phyloP scores from a whole-genome alignment of 2,797 vertebrate genomes.

The Anas bahamensis region DNA sequence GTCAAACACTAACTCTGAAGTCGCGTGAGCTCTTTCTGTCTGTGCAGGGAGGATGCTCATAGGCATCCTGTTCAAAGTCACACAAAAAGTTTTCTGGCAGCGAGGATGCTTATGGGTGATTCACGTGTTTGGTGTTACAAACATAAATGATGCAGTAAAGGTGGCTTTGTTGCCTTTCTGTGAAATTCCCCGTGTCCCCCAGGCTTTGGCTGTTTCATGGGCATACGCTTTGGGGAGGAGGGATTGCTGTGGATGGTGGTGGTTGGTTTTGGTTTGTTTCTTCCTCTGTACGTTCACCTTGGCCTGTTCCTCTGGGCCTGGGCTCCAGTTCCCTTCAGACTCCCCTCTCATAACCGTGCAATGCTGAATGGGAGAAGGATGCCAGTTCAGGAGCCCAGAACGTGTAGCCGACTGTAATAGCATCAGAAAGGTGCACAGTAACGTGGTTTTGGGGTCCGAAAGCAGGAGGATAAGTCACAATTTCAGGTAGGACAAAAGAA shows the following conservation, averaged over 20 bases:
- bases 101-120: not conserved
- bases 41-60: rapidly evolving
- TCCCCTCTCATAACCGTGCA: not conserved
- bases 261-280: rapidly evolving
- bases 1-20: not conserved
- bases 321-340: not conserved
- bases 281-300: not conserved
- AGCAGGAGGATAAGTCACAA: not conserved
- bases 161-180: not conserved
- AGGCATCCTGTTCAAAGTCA: not conserved
- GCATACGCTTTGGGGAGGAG: not conserved
- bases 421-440: not conserved
- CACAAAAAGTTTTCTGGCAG: rapidly evolving
- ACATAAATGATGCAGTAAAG: rapidly evolving
- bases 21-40: not conserved
- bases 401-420: not conserved
- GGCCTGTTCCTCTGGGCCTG: not conserved
- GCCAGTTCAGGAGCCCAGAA: not conserved
- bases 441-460: not conserved
- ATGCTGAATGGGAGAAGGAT: not conserved
- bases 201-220: not conserved
- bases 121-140: not conserved
- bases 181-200: not conserved
- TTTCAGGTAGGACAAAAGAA: not conserved
- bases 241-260: not conserved